Base-by-base conservation (phyloP, 1,140 invertebrate species). In the Physella acuta region DNA sequence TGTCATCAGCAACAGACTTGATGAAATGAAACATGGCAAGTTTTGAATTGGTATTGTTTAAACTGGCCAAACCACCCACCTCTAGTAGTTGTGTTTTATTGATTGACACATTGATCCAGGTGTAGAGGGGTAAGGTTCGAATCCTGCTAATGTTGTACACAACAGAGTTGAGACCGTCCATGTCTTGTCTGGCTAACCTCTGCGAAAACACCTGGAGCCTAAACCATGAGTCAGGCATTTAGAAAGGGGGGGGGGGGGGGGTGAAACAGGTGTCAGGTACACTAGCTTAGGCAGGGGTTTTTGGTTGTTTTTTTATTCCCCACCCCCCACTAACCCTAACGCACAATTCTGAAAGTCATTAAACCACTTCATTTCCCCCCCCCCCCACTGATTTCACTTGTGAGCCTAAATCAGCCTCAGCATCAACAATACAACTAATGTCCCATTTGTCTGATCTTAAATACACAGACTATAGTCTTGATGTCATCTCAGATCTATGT, bases 161-260 rank as follows among this genome's bases (percentile, higher is more conserved):
- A 24, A 55, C 24, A 8, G 52, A 55, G 52, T 55, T 55, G 52
- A 55, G 52, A 8, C 52, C 52, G 24, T 55, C 52, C 8, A 55
- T 24, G 24, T 55, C 26, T 55, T 55, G 52, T 55, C 52, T 17
- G 11, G 5, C 17, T 5, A 14, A 28, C 8, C 52, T 8, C 8
- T 17, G 8, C 8, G 17, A 17, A 28, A 14, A 55, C 17, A 55
- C 52, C 8, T 55, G 8, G 24, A 55, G 24, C 26, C 52, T 55
- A n/a, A n/a, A n/a, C n/a, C n/a, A n/a, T n/a, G n/a, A n/a, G n/a
- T n/a, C n/a, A n/a, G n/a, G n/a, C n/a, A n/a, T n/a, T n/a, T n/a
- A n/a, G n/a, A n/a, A n/a, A n/a, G n/a, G n/a, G n/a, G n/a, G n/a
- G n/a, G n/a, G n/a, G n/a, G n/a, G n/a, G n/a, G n/a, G n/a, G n/a